A percentile compares a stretch with the other conserved stretches of the same genome.
Conservation (phyloP, 1,140 invertebrate species). For the Anagrus nilaparvatae region DNA sequence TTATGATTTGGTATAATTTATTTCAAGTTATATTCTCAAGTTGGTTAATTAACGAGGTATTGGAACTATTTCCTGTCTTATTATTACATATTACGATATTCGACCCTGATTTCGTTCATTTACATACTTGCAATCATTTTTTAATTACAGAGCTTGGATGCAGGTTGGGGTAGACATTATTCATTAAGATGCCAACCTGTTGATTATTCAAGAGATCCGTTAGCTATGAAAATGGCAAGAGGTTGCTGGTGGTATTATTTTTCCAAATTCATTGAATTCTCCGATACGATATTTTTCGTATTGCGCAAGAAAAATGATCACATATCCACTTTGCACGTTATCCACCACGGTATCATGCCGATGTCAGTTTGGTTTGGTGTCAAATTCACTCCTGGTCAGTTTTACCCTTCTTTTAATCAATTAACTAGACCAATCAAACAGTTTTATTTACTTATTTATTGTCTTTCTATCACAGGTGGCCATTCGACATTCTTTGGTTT, state of each 20-base stretch:
- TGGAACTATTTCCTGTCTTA: slow-evolving; percentile 1
- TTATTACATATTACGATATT: background rate
- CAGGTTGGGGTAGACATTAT: slow-evolving; percentile 66
- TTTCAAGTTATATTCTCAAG: slow-evolving; percentile 74
- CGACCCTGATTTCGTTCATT: background rate
- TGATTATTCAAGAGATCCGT: slow-evolving; percentile 66
- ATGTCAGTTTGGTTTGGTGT: slow-evolving; percentile 88
- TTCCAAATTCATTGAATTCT: slow-evolving; percentile 78
- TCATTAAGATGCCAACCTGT: slow-evolving; percentile 85
- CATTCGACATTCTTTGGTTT: slow-evolving; percentile 71
- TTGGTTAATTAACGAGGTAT: slow-evolving; percentile 76
- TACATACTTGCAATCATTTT: slow-evolving; percentile 12
- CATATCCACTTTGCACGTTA: slow-evolving; percentile 77
- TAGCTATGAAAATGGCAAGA: slow-evolving; percentile 68
- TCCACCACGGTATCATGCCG: slow-evolving; percentile 89
- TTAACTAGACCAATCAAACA: no score
- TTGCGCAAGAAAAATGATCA: slow-evolving; percentile 78
- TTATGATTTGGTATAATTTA: slow-evolving; percentile 79
- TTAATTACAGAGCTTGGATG: slow-evolving; percentile 46
- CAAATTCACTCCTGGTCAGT: slow-evolving; percentile 74
- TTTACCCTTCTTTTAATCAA: no score
- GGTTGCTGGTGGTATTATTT: slow-evolving; percentile 83
- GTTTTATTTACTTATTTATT: no score
- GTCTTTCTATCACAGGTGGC: slow-evolving; percentile 47
- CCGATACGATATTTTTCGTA: slow-evolving; percentile 83